Evolutionary conservation across 2,888 invertebrate genomes (phyloP).

Genomic region (Ormyrus thymus): DNA sequence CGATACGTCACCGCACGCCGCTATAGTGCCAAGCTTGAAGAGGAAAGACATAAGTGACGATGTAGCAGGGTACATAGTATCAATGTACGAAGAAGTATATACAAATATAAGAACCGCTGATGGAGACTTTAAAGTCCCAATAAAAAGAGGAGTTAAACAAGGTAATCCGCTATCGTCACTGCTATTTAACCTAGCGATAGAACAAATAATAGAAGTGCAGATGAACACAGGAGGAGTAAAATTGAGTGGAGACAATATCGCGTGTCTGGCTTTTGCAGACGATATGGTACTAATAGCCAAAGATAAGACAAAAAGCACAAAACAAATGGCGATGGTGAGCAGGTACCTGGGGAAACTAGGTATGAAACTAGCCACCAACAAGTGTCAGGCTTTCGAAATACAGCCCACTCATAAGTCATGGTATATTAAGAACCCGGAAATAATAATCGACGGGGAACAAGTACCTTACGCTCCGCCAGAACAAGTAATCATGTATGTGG

Average conservation of each 20-base stretch:
- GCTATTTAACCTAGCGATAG: background rate
- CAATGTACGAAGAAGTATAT: no score
- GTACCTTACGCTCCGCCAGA: background rate
- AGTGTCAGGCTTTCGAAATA: background rate
- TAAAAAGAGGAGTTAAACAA: background rate
- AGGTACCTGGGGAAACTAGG: background rate
- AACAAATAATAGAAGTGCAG: background rate
- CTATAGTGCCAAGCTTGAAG: fast-evolving
- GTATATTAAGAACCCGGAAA: background rate
- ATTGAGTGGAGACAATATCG: background rate
- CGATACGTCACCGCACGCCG: no score
- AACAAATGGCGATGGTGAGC: background rate
- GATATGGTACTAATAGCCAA: background rate
- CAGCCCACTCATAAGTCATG: background rate
- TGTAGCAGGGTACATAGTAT: no score
- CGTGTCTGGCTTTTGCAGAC: background rate
- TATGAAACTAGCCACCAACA: background rate
- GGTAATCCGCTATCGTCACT: background rate
- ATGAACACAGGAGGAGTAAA: background rate
- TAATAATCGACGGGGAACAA: background rate
- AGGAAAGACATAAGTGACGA: no score
- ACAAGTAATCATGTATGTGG: background rate
- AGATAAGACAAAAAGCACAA: background rate
- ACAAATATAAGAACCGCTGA: no score
- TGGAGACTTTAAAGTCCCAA: background rate